Conservation (phyloP, 2,797 vertebrate species). For the Spheniscus humboldti region DNA sequence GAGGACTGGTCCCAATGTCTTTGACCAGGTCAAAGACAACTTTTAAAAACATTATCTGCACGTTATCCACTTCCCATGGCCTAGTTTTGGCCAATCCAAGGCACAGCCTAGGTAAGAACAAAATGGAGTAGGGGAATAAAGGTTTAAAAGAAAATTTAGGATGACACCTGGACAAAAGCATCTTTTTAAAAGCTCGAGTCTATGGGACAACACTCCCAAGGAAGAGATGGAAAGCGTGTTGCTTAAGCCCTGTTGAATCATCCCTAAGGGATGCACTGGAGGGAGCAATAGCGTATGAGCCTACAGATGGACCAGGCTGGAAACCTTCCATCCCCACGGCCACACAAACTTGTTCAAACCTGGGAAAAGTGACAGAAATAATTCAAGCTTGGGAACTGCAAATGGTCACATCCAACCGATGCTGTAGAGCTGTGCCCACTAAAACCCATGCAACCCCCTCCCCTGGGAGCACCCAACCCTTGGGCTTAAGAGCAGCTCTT, state of each 20-base stretch:
- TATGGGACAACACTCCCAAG: background rate
- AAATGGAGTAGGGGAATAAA: background rate
- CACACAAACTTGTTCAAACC: background rate
- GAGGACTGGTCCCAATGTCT: background rate
- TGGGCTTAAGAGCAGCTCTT: background rate
- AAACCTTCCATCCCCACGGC: background rate
- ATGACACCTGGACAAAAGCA: background rate
- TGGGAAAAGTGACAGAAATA: background rate
- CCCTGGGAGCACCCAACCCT: background rate
- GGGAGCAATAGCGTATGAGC: background rate
- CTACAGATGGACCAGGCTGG: background rate
- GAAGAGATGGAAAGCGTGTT: background rate
- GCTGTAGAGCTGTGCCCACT: background rate
- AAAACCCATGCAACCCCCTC: background rate
- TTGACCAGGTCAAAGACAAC: background rate
- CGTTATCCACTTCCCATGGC: background rate
- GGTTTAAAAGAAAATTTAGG: background rate
- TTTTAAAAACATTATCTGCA: background rate
- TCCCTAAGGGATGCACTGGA: background rate
- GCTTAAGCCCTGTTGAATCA: background rate
- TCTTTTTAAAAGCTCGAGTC: background rate
- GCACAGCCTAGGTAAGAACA: background rate
- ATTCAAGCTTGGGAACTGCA: background rate
- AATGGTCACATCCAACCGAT: fast-evolving
- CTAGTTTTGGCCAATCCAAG: background rate